Conservation (phyloP, 2,888 invertebrate genomes). For the Rhopalosiphum nymphaeae region DNA sequence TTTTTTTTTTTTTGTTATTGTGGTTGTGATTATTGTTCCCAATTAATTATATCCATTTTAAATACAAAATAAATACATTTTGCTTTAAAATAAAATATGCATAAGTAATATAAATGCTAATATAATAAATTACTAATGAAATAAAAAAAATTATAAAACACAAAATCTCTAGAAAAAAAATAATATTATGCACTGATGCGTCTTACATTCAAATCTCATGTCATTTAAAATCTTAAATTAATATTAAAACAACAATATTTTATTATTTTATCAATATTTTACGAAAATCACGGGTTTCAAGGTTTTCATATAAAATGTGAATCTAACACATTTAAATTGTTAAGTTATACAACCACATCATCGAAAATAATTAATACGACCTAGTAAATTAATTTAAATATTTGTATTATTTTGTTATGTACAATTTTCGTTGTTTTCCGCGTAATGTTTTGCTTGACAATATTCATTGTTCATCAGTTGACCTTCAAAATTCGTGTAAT, state of each 20-base stretch:
- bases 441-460: not conserved
- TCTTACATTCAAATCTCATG: not conserved
- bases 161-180: not conserved
- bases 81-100: not conserved
- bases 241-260: not conserved
- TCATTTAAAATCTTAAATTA: not conserved
- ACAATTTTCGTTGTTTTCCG: slow-evolving; percentile 10
- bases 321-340: not conserved
- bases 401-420: not conserved
- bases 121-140: not conserved
- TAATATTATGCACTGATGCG: no score
- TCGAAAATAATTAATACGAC: slow-evolving; percentile 33
- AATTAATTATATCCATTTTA: not conserved
- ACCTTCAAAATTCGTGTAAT: slow-evolving; percentile 14
- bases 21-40: not conserved
- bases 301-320: not conserved
- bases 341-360: slow-evolving; percentile 21
- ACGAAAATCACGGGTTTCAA: not conserved
- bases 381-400: slow-evolving; percentile 22
- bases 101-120: no score
- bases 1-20: not conserved
- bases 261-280: not conserved
- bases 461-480: not conserved
- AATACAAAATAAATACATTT: not conserved
- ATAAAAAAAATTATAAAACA: not conserved